Evolutionary conservation across 2,113 vertebrate species (phyloP), one percentile per base, ranked within the genome.

Genomic region (Sialia sialis): DNA sequence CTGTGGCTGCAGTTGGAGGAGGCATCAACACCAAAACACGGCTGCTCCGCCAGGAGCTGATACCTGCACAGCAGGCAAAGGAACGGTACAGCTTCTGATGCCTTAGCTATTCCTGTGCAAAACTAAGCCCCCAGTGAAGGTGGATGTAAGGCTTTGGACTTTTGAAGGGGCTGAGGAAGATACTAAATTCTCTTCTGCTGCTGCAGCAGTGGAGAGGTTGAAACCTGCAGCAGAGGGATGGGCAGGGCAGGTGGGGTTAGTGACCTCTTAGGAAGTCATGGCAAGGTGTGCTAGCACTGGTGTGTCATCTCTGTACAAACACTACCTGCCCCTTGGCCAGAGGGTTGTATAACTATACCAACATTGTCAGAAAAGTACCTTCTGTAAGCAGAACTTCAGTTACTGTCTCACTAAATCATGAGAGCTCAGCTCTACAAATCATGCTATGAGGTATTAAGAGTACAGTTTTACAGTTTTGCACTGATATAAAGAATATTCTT

Each of bases 21-120:
- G 70, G 69, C 27, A 63, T 30, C 11, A 54, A 59, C 52, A 64
- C 32, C 55, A 59, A 83, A 86, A 66, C 18, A 41, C 0, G 2
- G 11, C 29, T 59, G 55, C 59, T 74, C 21, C 41, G 30, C 70
- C 56, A 30, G 46, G 13, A 83, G 67, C 0, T 49, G 34, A 9
- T 66, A 27, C n/a, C 38, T 7, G 20, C 26, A 30, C 6, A 49
- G 36, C 30, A 26, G 62, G 51, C 27, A 66, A 66, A 60, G 32
- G 30, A 60, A 29, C 0, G 0, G 44, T 3, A 4, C 3, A 13
- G 29, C 23, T 73, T n/a, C 34, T 2, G 5, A 14, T 34, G 9
- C 39, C n/a, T 55, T 44, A 16, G 74, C 36, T 51, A 16, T 34
- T 52, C 32, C 51, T 7, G 6, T 22, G 26, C 66, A 26, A 49